These are phyloP conservation scores for Norana najaformis DNA, from an alignment of 2,888 invertebrate genomes.

Conservation along the genomic window DNA sequence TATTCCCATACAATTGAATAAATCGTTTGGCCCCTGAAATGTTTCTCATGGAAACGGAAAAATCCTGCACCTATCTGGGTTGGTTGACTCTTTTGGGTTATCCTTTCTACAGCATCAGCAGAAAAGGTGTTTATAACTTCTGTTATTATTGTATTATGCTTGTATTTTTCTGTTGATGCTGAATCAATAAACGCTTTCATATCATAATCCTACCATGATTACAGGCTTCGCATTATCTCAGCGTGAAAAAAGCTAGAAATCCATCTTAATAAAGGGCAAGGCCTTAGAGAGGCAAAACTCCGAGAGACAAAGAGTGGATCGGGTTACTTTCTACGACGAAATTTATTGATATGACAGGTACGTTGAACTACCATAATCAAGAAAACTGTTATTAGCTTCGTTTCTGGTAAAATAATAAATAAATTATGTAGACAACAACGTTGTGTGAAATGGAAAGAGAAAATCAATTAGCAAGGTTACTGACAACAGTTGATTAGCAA, in stretches of 20 bases:
- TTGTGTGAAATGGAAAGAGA: not conserved
- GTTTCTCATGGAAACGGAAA: too few relatives aligned
- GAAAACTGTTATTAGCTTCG: not conserved
- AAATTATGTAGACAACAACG: not conserved
- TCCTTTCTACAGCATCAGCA: too few relatives aligned
- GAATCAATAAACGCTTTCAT: too few relatives aligned
- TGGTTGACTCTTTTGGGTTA: too few relatives aligned
- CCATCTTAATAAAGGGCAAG: not conserved
- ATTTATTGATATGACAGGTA: not conserved
- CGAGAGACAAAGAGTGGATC: not conserved
- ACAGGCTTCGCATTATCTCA: not conserved
- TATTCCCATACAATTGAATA: too few relatives aligned
- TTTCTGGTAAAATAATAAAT: not conserved
- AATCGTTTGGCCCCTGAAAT: too few relatives aligned
- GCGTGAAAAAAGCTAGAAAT: not conserved
- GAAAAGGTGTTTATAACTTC: too few relatives aligned
- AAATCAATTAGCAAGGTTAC: not conserved
- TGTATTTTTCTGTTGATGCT: too few relatives aligned
- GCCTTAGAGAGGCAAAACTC: not conserved
- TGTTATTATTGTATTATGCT: too few relatives aligned
- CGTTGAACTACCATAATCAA: not conserved
- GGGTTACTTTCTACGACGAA: too few relatives aligned
- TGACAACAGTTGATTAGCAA: not conserved
- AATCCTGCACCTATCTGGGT: too few relatives aligned
- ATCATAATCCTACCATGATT: not conserved